phyloP scores from a whole-genome alignment of 2,113 vertebrate genomes.

The Indicator indicator region DNA sequence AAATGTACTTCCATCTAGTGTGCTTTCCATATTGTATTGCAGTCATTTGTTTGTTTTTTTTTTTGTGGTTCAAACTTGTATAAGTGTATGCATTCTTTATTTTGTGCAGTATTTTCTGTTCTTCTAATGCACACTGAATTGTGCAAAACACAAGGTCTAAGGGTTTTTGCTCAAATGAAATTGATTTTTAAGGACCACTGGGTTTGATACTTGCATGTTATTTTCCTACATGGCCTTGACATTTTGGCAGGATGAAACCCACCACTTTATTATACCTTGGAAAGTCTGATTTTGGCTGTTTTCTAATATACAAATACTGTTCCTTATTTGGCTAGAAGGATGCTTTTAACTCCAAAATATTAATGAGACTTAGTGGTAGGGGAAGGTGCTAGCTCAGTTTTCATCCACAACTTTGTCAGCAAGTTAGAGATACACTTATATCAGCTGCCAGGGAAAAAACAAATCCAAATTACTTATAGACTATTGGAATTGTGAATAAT shows the following conservation, averaged over 20 bases:
- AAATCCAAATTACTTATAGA: neutral
- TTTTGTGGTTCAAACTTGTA: neutral
- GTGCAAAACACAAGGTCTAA: neutral
- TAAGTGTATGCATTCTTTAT: neutral
- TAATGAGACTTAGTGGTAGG: neutral
- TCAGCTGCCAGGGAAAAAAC: neutral
- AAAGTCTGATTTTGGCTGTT: neutral
- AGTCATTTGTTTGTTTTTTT: neutral
- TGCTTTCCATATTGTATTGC: neutral
- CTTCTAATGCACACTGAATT: neutral
- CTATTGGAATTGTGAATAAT: neutral
- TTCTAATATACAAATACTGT: neutral
- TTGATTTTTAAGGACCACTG: neutral
- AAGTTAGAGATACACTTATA: neutral
- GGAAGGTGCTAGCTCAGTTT: neutral
- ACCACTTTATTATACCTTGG: neutral
- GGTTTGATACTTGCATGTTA: accelerated
- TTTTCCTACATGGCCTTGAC: neutral
- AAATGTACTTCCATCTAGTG: neutral
- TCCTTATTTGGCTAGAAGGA: neutral
- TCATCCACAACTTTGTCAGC: neutral
- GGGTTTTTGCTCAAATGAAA: neutral
- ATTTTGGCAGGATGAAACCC: neutral
- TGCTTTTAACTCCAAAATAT: neutral
- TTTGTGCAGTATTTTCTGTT: neutral